phyloP scores from a whole-genome alignment of 92 coral and sea anemone genomes.

The Epizoanthus fatuus region DNA sequence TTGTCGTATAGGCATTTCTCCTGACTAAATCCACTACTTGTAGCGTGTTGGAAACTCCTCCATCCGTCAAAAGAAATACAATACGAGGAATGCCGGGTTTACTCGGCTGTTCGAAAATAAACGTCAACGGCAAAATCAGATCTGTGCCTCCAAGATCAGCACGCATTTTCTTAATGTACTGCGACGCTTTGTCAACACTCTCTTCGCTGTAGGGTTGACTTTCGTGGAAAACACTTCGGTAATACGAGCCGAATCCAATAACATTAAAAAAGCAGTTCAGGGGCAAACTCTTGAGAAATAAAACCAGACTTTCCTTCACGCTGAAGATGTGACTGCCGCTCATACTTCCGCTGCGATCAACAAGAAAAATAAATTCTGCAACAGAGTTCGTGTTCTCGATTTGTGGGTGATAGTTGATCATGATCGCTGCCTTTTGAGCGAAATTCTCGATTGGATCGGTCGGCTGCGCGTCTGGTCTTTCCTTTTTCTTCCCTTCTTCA shows the following conservation, averaged over 20 bases:
- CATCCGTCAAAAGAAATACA: conserved; percentile 92
- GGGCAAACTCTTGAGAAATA: conserved; percentile 92
- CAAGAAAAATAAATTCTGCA: conserved; percentile 88
- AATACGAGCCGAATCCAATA: conserved; percentile 94
- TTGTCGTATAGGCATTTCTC: conserved; percentile 79
- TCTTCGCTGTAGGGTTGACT: conserved; percentile 83
- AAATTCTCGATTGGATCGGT: conserved; percentile 73
- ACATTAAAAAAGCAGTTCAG: conserved; percentile 84
- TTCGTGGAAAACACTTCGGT: conserved; percentile 87
- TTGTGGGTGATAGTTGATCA: conserved; percentile 88
- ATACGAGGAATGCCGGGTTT: conserved; percentile 78
- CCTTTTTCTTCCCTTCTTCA: conserved; percentile 83
- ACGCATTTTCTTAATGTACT: conserved; percentile 87
- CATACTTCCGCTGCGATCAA: conserved; percentile 99
- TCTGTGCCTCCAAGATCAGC: conserved; percentile 97
- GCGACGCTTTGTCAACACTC: conserved; percentile 77
- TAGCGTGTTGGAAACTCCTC: conserved; percentile 86
- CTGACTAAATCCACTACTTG: conserved; percentile 91
- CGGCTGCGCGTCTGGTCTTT: conserved; percentile 29
- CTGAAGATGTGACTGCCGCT: conserved; percentile 95
- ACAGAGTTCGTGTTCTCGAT: conserved; percentile 58
- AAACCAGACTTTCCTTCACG: conserved; percentile 88
- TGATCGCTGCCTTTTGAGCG: conserved; percentile 81
- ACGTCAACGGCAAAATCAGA: conserved; percentile 85
- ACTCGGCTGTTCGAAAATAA: conserved; percentile 93